Conservation (phyloP, 2,797 vertebrate genomes). For the Threskiornis aethiopicus region DNA sequence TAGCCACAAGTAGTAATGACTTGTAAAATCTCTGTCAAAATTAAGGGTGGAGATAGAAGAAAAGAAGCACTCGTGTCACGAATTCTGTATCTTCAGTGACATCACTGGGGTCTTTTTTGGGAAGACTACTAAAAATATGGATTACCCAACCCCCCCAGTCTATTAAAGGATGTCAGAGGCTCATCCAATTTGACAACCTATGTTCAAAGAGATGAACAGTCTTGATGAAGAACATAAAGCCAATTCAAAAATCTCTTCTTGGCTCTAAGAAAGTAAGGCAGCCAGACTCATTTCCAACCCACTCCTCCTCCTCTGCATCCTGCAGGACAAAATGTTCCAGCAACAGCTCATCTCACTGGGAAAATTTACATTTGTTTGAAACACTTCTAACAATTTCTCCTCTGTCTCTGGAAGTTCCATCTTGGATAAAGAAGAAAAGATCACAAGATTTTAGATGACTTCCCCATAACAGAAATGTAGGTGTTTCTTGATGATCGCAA, state of each 20-base stretch:
- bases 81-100: constrained; percentile 6
- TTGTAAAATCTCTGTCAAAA: constrained; percentile 12
- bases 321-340: constrained; percentile 67
- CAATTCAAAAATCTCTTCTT: constrained; percentile 4
- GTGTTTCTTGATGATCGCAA: not conserved
- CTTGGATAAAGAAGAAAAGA: not conserved
- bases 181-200: constrained; percentile 50
- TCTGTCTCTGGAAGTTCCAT: constrained; percentile 33
- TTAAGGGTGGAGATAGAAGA: not conserved
- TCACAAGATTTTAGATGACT: not conserved
- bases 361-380: constrained; percentile 57
- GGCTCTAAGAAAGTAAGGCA: constrained; percentile 40
- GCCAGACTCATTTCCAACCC: constrained; percentile 61
- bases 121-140: constrained; percentile 36
- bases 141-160: not conserved
- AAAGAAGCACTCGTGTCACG: not conserved
- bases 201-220: constrained; percentile 45
- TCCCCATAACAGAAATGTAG: not conserved
- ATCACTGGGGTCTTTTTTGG: not conserved
- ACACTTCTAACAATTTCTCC: constrained; percentile 29
- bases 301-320: constrained; percentile 56
- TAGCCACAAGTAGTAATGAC: not conserved
- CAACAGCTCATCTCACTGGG: constrained; percentile 37
- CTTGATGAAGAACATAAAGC: constrained; percentile 46
- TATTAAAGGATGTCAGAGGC: constrained; percentile 35